Conservation (phyloP, 2,888 invertebrate species). For the Amiota mariae region DNA sequence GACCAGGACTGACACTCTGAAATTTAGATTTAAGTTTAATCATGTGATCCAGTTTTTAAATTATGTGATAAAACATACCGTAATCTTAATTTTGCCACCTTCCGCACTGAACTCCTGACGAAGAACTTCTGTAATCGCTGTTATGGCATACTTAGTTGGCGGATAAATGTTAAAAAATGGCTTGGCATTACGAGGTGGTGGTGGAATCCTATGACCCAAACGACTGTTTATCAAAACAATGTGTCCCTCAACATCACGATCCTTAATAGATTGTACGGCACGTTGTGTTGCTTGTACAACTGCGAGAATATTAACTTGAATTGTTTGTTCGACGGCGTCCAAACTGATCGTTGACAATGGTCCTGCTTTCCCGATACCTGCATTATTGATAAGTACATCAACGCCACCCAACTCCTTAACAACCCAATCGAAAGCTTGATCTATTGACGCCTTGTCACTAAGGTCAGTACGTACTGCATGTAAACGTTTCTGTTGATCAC, state of each 20-base stretch:
- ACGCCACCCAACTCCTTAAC: constrained; percentile 74
- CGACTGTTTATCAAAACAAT: constrained; percentile 68
- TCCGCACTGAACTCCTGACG: constrained; percentile 59
- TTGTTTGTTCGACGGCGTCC: constrained; percentile 48
- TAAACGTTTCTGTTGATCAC: constrained; percentile 48
- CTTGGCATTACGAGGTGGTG: not conserved
- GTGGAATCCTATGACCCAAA: constrained; percentile 39
- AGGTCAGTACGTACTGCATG: constrained; percentile 73
- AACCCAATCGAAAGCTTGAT: constrained; percentile 74
- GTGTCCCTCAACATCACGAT: constrained; percentile 67
- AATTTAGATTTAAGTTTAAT: not conserved
- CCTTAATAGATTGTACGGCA: constrained; percentile 74
- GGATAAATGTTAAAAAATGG: constrained; percentile 56
- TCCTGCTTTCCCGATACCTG: constrained; percentile 69
- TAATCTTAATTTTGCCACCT: constrained; percentile 59
- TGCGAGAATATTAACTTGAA: constrained; percentile 74
- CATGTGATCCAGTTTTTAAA: not conserved
- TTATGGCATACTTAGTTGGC: constrained; percentile 60
- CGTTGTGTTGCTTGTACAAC: constrained; percentile 72
- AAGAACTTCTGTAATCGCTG: constrained; percentile 59
- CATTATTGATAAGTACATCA: constrained; percentile 77
- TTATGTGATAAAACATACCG: constrained; percentile 50
- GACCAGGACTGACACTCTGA: constrained; percentile 21
- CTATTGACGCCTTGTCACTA: constrained; percentile 75
- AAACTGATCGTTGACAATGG: constrained; percentile 43